A percentile compares a stretch with the other conserved stretches of the same genome.
Evolutionary conservation across 2,113 vertebrate genomes (phyloP).

Genomic region (Jaculus jaculus): DNA sequence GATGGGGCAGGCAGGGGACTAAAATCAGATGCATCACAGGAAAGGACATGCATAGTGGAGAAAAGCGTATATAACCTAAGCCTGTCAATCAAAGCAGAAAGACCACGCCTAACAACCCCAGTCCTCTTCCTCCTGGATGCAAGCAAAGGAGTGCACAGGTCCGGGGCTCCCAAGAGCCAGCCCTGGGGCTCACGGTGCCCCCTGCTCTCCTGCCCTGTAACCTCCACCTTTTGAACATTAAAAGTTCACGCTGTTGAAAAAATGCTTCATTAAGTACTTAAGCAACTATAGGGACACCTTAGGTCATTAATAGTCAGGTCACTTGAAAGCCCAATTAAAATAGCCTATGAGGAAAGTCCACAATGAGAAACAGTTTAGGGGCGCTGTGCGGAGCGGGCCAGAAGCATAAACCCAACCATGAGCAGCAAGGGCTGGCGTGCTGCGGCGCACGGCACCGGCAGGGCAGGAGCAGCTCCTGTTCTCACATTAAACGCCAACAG

Average conservation of each 20-base stretch:
- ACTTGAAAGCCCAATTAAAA: neutral
- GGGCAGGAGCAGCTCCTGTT: neutral
- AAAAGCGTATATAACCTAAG: no score
- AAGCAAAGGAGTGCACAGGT: no score
- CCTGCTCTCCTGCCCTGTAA: no score
- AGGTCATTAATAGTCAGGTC: neutral
- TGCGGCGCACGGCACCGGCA: neutral
- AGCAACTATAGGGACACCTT: neutral
- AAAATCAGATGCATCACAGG: no score
- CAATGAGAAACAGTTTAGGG: neutral
- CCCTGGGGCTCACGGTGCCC: no score
- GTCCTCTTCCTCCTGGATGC: no score
- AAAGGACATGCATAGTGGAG: no score
- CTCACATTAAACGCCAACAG: neutral
- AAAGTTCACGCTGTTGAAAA: neutral
- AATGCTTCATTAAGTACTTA: neutral
- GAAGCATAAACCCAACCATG: neutral
- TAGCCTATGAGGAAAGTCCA: neutral
- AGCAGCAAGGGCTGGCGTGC: neutral
- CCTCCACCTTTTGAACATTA: neutral
- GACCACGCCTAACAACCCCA: no score
- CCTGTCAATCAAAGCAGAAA: no score
- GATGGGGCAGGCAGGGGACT: no score
- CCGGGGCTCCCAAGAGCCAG: no score
- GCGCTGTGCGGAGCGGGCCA: neutral